These are phyloP conservation scores for Paraescarpia echinospica DNA, from an alignment of 1,140 invertebrate species.

Conservation along the genomic window DNA sequence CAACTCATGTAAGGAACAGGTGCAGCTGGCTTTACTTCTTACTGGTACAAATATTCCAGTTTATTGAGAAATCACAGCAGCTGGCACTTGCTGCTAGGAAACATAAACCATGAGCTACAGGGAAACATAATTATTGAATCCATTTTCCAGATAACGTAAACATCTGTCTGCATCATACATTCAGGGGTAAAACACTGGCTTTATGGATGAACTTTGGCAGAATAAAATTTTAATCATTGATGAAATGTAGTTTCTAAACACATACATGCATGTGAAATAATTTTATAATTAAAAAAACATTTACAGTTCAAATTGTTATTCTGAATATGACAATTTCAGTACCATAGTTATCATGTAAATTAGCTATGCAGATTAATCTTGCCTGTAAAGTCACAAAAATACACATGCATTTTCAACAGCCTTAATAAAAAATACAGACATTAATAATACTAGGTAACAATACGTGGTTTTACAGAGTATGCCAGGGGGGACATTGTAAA, in stretches of 20 bases:
- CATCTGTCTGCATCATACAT: neutral
- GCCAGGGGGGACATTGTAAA: neutral
- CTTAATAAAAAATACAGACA: neutral
- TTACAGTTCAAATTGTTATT: neutral
- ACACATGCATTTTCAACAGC: neutral
- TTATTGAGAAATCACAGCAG: neutral
- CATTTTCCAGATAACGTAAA: neutral
- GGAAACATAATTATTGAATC: neutral
- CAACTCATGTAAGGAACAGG: too few relatives aligned
- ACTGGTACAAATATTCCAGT: neutral
- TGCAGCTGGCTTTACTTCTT: neutral
- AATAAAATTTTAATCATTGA: neutral
- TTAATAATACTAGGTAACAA: neutral
- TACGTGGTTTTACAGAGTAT: too few relatives aligned
- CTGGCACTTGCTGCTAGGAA: too few relatives aligned
- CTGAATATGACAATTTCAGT: neutral
- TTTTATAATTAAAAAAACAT: too few relatives aligned
- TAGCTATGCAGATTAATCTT: neutral
- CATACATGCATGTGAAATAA: neutral
- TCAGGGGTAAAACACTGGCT: neutral
- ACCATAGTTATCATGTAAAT: neutral
- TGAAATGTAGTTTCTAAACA: neutral
- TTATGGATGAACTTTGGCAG: neutral
- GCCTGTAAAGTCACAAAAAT: neutral
- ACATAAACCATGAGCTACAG: neutral